phyloP scores from a whole-genome alignment of 2,888 invertebrate genomes.

The Hanleya hanleyi region DNA sequence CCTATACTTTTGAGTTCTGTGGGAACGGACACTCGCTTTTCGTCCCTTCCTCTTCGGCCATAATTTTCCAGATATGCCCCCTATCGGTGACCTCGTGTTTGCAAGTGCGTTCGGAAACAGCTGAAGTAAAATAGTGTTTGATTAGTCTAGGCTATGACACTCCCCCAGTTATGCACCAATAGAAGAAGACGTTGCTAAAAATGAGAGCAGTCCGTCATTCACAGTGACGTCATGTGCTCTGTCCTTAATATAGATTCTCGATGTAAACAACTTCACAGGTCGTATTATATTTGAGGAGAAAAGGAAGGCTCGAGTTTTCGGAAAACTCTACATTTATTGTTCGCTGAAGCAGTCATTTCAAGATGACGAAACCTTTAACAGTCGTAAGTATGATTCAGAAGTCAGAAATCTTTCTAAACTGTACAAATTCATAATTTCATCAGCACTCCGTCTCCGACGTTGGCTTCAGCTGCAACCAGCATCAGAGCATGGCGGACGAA shows the following conservation, averaged over 20 bases:
- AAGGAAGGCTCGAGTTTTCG: too few relatives aligned
- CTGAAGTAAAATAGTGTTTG: not conserved
- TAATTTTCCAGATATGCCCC: constrained; percentile 8
- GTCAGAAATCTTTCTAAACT: too few relatives aligned
- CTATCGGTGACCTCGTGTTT: not conserved
- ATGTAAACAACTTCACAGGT: constrained; percentile 54
- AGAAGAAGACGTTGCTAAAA: not conserved
- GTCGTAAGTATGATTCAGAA: constrained; percentile 63
- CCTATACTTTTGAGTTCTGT: too few relatives aligned
- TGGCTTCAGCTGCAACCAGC: too few relatives aligned
- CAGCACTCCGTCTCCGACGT: too few relatives aligned
- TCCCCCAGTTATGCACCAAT: constrained; percentile 5
- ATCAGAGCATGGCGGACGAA: too few relatives aligned
- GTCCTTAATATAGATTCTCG: constrained; percentile 49
- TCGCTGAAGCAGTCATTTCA: not conserved
- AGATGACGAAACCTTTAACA: constrained; percentile 57
- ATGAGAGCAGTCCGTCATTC: not conserved
- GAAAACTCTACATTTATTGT: not conserved
- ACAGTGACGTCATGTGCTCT: constrained; percentile 13
- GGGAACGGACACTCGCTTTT: constrained; percentile 27
- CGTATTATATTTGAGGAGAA: too few relatives aligned
- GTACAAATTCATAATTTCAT: too few relatives aligned
- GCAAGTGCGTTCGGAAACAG: constrained; percentile 5
- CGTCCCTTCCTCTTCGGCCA: constrained; percentile 26
- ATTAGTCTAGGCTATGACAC: not conserved